phyloP scores from a whole-genome alignment of 2,797 vertebrate species.

The Xerus rutilus region DNA sequence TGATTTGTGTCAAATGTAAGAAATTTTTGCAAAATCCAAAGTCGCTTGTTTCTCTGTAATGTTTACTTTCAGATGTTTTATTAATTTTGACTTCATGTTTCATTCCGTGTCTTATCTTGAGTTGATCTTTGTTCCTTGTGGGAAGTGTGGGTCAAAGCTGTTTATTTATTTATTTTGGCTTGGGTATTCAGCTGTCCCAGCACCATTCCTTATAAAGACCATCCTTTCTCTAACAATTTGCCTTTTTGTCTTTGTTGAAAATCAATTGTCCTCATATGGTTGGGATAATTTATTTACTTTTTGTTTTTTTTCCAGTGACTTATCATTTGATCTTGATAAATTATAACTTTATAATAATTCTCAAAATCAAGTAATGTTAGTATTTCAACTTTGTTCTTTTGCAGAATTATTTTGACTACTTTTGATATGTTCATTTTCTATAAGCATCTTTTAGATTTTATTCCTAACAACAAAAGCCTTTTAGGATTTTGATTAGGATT shows the following conservation, averaged over 20 bases:
- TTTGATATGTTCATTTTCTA: not conserved
- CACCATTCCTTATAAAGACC: not conserved
- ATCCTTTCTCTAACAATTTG: not conserved
- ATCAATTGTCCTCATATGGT: not conserved
- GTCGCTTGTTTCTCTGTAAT: not conserved
- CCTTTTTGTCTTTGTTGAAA: not conserved
- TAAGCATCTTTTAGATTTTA: not conserved
- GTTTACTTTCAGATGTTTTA: not conserved
- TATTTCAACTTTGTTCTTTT: not conserved
- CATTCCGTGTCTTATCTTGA: not conserved
- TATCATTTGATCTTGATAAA: not conserved
- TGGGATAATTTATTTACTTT: not conserved
- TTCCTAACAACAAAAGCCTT: not conserved
- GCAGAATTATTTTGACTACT: not conserved
- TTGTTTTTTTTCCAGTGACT: not conserved
- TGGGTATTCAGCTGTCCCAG: not conserved
- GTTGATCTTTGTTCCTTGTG: not conserved
- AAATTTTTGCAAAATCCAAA: not conserved
- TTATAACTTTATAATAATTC: not conserved
- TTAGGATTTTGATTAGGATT: not conserved
- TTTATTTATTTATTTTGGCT: not conserved
- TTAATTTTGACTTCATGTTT: not conserved
- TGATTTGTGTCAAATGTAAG: not conserved
- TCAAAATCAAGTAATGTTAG: not conserved
- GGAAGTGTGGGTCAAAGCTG: not conserved